phyloP scores from a whole-genome alignment of 2,113 vertebrate species.

The Oreotragus oreotragus region DNA sequence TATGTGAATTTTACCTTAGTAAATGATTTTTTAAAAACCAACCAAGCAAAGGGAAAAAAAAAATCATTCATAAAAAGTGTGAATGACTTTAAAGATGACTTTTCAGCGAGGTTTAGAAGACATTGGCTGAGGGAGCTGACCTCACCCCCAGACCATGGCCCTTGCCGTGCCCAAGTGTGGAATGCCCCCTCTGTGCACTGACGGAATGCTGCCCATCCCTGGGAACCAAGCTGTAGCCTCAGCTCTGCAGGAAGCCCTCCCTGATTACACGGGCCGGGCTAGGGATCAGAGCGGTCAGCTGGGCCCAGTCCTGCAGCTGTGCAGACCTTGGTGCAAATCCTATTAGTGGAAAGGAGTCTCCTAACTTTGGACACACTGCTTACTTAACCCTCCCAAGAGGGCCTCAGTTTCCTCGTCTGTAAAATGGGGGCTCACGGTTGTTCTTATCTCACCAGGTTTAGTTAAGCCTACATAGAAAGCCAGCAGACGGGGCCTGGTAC shows the following conservation, averaged over 20 bases:
- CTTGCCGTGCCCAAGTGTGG: not conserved
- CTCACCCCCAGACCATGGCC: not conserved
- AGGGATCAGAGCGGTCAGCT: rapidly evolving
- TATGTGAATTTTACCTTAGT: not conserved
- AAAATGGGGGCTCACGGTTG: not conserved
- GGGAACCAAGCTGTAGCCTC: not conserved
- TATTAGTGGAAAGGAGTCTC: not conserved
- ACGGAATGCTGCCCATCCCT: not conserved
- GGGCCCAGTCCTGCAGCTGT: not conserved
- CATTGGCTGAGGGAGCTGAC: not conserved
- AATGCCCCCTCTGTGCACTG: not conserved
- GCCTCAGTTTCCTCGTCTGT: not conserved
- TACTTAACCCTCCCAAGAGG: not conserved
- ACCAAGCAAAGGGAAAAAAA: not conserved
- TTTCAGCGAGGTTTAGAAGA: not conserved
- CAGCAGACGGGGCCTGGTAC: not conserved
- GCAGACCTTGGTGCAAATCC: not conserved
- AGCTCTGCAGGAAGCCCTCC: not conserved
- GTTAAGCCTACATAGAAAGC: not conserved
- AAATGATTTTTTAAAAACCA: slow-evolving; percentile 24
- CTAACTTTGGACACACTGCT: not conserved
- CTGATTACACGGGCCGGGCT: not conserved
- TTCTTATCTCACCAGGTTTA: not conserved
- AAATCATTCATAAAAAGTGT: not conserved
- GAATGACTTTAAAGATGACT: not conserved